phyloP scores from a whole-genome alignment of 2,888 invertebrate genomes.

The Sisyra terminalis region DNA sequence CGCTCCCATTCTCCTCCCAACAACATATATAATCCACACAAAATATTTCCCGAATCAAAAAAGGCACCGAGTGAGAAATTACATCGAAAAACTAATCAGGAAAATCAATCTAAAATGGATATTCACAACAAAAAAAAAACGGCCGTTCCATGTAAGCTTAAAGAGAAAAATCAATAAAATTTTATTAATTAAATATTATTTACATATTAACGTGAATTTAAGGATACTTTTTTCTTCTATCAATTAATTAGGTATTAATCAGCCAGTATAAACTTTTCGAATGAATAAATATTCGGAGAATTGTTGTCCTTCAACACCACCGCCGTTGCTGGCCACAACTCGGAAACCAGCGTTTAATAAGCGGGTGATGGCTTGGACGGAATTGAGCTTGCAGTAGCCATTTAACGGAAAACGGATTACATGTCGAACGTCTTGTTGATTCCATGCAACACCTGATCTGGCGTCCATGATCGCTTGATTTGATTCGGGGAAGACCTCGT shows the following conservation, averaged over 20 bases:
- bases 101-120: too few relatives aligned
- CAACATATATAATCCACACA: too few relatives aligned
- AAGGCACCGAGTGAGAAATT: too few relatives aligned
- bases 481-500: conserved; percentile 62
- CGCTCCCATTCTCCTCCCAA: too few relatives aligned
- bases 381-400: conserved; percentile 78
- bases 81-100: too few relatives aligned
- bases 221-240: not conserved
- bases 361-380: conserved; percentile 73
- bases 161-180: not conserved
- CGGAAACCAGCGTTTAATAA: conserved; percentile 62
- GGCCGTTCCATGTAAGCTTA: too few relatives aligned
- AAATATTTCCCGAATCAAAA: too few relatives aligned
- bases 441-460: conserved; percentile 64
- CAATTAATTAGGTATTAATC: conserved; percentile 13
- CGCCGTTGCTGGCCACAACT: conserved; percentile 69
- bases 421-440: conserved; percentile 63
- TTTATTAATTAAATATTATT: not conserved
- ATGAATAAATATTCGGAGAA: conserved; percentile 79
- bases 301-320: conserved; percentile 77
- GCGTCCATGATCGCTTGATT: conserved; percentile 66
- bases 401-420: conserved; percentile 75
- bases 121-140: too few relatives aligned
- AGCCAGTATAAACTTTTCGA: conserved; percentile 29
- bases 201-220: not conserved